phyloP scores from a whole-genome alignment of 2,888 invertebrate genomes.

The Troides oblongomaculatus region DNA sequence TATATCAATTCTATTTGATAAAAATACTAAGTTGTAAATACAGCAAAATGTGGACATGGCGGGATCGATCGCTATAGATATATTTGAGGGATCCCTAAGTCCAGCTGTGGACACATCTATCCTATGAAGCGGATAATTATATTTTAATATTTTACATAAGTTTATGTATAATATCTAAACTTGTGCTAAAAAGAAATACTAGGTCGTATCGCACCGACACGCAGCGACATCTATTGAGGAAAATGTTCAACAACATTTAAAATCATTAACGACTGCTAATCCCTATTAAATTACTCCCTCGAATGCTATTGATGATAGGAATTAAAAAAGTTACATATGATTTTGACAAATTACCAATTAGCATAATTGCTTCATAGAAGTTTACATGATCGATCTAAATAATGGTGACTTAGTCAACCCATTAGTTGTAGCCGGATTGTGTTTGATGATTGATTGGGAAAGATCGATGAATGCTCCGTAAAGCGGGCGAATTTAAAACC shows the following conservation, averaged over 20 bases:
- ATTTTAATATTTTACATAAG: neutral
- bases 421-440: neutral
- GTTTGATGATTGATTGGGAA: conserved; percentile 17
- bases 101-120: too few species aligned
- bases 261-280: neutral
- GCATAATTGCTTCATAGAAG: neutral
- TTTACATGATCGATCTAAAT: neutral
- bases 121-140: neutral
- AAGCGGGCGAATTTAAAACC: conserved; percentile 33
- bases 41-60: too few species aligned
- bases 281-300: neutral
- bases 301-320: neutral
- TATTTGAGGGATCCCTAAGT: too few species aligned
- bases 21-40: too few species aligned
- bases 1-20: too few species aligned
- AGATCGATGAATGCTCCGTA: conserved; percentile 28
- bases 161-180: neutral
- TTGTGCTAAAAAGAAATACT: conserved; percentile 1
- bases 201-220: neutral
- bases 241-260: conserved; percentile 1
- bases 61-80: too few species aligned
- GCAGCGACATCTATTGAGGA: conserved; percentile 21
- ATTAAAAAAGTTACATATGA: neutral
- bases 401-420: neutral
- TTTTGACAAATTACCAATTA: neutral